Evolutionary conservation across 2,888 invertebrate genomes (phyloP), one percentile per base, ranked within the genome.

Genomic region (Apodemia zela): DNA sequence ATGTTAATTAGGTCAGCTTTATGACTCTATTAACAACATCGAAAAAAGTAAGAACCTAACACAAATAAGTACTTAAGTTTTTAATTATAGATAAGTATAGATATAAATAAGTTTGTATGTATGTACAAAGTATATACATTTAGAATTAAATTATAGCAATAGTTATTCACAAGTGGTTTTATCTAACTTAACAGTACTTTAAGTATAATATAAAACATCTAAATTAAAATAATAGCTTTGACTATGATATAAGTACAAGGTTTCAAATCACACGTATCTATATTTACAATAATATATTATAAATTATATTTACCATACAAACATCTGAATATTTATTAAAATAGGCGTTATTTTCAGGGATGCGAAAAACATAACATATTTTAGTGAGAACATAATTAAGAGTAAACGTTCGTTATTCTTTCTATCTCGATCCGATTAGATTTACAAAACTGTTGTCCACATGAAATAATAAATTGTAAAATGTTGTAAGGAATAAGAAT

Each of bases 201-300:
- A 51, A 51, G 51, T 51, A 51, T 17, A 51, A 51, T 51, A 47
- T 47, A 51, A 18, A 51, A 51, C 18, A 17, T 51, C 18, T 51
- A 18, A 51, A 17, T 17, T 51, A 17, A 51, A 51, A 21, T 17
- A 51, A 18, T 11, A n/a, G 4, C 51, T 51, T 11, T 38, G 38
- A 51, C 51, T 38, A 17, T 51, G 47, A 17, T 21, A 51, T 17
- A 51, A 51, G 18, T 17, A 51, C 51, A 51, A 18, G 4, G 21
- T 51, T 17, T 17, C 51, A 51, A 51, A 17, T 51, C 51, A 21
- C 51, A 21, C 18, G 11, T 51, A 51, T 51, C 21, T 21, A 42
- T 60, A 60, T 60, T 60, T 60, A 60, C 60, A 60, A n/a, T 47
- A 25, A 29, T 25, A 29, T 13, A 49, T 47, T 54, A 64, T 47